Evolutionary conservation across 2,797 vertebrate species (phyloP).

Genomic region (Scyliorhinus canicula): DNA sequence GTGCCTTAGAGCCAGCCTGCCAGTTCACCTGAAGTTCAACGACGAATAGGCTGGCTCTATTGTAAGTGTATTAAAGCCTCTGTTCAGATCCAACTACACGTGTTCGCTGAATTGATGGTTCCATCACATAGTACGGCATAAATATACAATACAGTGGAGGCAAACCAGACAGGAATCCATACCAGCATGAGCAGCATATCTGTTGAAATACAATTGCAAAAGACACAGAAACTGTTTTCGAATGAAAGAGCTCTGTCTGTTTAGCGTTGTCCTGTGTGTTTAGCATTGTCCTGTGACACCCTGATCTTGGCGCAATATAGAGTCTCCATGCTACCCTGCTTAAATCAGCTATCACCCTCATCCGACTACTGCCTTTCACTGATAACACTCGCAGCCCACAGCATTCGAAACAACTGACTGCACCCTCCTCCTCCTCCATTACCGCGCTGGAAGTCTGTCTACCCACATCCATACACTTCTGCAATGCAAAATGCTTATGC

Average conservation of each 20-base stretch:
- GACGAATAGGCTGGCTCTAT: no score
- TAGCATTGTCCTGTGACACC: background rate
- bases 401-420: background rate
- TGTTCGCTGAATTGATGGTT: no score
- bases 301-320: background rate
- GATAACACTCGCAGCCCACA: background rate
- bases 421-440: background rate
- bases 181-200: background rate
- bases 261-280: background rate
- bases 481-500: background rate
- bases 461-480: background rate
- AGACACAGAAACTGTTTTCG: no score
- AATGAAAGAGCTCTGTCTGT: background rate
- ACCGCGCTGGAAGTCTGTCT: background rate
- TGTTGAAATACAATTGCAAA: background rate
- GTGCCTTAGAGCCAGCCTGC: no score
- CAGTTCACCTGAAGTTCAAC: no score
- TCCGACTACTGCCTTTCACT: background rate
- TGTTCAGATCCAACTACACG: no score
- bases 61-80: no score
- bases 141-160: background rate
- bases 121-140: constrained; percentile 37
- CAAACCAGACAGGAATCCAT: background rate
- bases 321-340: background rate
- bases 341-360: background rate